Percentiles rank a stretch among this genome's conserved stretches.
Evolutionary conservation across 2,797 vertebrate species (phyloP).

Genomic region (Lateolabrax maculatus): DNA sequence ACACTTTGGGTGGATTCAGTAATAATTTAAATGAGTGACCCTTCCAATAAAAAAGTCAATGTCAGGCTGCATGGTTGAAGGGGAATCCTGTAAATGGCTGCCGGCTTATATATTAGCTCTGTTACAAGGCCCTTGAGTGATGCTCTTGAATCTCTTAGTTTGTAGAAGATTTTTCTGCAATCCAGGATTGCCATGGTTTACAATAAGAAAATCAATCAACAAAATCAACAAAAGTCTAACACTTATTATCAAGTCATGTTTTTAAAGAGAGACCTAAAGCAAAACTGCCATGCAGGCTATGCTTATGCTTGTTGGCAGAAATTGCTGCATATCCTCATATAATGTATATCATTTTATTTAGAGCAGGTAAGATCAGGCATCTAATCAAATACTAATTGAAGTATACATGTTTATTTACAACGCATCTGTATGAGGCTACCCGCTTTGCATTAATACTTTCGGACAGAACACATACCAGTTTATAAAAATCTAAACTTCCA

Average conservation of each 20-base stretch:
- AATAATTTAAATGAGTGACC: constrained; percentile 25
- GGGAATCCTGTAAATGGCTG: constrained; percentile 1
- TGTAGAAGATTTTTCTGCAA: constrained; percentile 6
- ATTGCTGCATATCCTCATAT: background rate
- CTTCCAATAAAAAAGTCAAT: background rate
- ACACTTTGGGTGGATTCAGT: constrained; percentile 1
- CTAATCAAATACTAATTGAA: background rate
- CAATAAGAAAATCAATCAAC: constrained; percentile 14
- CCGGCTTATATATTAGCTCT: background rate
- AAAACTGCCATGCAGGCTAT: background rate
- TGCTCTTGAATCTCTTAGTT: background rate
- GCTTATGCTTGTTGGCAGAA: background rate
- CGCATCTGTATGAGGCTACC: background rate
- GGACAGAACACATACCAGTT: background rate
- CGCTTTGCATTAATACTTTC: background rate
- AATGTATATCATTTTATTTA: background rate
- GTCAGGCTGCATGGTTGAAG: background rate
- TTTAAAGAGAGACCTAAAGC: background rate
- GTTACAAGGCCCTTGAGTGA: background rate
- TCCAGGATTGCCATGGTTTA: background rate
- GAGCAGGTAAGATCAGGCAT: background rate
- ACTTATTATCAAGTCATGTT: background rate
- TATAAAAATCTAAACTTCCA: constrained; percentile 16
- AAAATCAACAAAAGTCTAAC: background rate
- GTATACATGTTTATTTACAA: background rate